A percentile compares a stretch with the other conserved stretches of the same genome.
These are phyloP conservation scores for Leistus spinibarbis DNA, from an alignment of 2,888 invertebrate genomes.

Conservation along the genomic window DNA sequence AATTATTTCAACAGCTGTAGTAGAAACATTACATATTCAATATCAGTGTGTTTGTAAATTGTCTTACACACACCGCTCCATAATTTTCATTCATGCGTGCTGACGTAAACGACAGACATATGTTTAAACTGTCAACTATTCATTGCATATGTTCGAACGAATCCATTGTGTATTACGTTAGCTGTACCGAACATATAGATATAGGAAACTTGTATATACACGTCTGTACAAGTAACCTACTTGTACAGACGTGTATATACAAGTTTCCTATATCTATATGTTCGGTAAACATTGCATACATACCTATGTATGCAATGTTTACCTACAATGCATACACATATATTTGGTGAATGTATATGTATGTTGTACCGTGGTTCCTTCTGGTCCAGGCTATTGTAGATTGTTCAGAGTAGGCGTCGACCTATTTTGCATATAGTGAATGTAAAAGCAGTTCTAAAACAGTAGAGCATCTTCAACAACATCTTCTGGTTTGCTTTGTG, in stretches of 20 bases:
- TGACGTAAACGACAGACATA: neutral
- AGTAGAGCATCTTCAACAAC: neutral
- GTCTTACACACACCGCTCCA: neutral
- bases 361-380: conserved; percentile 30
- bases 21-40: neutral
- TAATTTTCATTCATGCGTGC: neutral
- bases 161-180: neutral
- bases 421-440: conserved; percentile 18
- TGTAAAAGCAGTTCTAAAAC: neutral
- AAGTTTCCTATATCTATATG: neutral
- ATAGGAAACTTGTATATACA: neutral
- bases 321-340: neutral
- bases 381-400: conserved; percentile 8
- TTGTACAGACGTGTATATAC: neutral
- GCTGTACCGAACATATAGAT: neutral
- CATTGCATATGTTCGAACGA: neutral
- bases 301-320: neutral
- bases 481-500: too few relatives aligned
- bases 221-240: neutral
- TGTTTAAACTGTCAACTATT: neutral
- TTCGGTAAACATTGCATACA: neutral
- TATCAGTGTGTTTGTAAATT: neutral
- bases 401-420: neutral
- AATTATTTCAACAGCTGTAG: neutral
- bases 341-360: conserved; percentile 6